Conservation (phyloP, 2,888 invertebrate genomes). For the Buathra laborator region DNA sequence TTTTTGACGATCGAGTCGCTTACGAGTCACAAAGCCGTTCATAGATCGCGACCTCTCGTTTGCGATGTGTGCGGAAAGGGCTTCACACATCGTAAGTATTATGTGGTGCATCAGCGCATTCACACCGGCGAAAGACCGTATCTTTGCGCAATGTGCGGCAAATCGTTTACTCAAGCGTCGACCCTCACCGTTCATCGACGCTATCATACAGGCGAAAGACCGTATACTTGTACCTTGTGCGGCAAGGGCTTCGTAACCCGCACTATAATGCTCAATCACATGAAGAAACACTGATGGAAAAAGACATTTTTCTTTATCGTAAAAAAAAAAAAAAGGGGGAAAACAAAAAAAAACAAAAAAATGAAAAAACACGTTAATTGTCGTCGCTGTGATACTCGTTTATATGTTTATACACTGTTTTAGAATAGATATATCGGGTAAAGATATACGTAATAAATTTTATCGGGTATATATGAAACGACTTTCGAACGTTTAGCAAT, state of each 20-base stretch:
- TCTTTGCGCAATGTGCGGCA: conserved; percentile 85
- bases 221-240: conserved; percentile 84
- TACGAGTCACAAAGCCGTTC: conserved; percentile 82
- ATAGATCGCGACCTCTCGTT: conserved; percentile 82
- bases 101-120: conserved; percentile 84
- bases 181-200: conserved; percentile 83
- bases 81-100: conserved; percentile 84
- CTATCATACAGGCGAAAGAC: conserved; percentile 84
- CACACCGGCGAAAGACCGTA: conserved; percentile 86
- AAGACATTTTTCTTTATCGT: background rate
- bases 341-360: conserved; percentile 11
- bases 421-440: conserved; percentile 29
- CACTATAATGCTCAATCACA: conserved; percentile 85
- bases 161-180: conserved; percentile 84
- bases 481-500: conserved; percentile 8
- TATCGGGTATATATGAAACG: conserved; percentile 21
- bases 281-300: conserved; percentile 82
- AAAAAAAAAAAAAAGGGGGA: background rate
- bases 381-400: conserved; percentile 73
- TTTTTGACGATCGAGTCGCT: conserved; percentile 81
- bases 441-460: conserved; percentile 9
- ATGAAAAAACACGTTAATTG: conserved; percentile 59
- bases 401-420: conserved; percentile 61
- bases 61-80: conserved; percentile 85
- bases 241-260: conserved; percentile 84